Base-by-base conservation (phyloP, 2,888 invertebrate genomes). In the Cremastinae sp. region DNA sequence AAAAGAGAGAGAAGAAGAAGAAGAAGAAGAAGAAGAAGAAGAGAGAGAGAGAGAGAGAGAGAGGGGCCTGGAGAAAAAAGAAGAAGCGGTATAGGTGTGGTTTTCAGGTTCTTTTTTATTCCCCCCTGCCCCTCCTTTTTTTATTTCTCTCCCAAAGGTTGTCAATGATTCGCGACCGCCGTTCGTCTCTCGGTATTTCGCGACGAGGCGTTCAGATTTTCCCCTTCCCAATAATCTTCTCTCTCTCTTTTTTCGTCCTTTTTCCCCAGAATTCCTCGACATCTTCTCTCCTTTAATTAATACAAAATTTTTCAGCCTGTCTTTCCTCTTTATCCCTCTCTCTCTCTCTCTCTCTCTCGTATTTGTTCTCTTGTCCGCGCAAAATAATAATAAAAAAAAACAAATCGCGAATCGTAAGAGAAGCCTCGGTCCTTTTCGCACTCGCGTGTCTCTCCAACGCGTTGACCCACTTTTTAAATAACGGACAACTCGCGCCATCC, bases 391-490 rank as follows among this genome's bases (percentile, higher is more conserved):
- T n/a, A n/a, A n/a, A n/a, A 54, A 51, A 41, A 41, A 28, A 49
- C 56, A 56, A 41, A 54, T 56, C 61, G 47, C 22, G 28, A 58
- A 65, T 36, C 36, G 12, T 45, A 47, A 34, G 20, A 56, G 62
- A 41, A 43, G 5, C 38, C 16, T 41, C 41, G 9, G 9, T 14
- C 38, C 20, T 9, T 45, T 47, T 38, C 45, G 59, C 49, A 16
- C 49, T 45, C 54, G 59, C 54, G 47, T 41, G 59, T 28, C 68
- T 62, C 47, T 62, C 38, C 74, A 28, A 18, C 59, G 12, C 58
- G 47, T 41, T 61, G 62, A 69, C 69, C 74, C 53, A 74, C 74
- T 74, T 74, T 74, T 74, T 74, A 4, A 66, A 61, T 74, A 74
- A 69, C 74, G 69, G 62, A 69, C 38, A n/a, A 58, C 61, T 65